These are phyloP conservation scores for Bombus consobrinus DNA, from an alignment of 1,140 invertebrate genomes.

Conservation along the genomic window DNA sequence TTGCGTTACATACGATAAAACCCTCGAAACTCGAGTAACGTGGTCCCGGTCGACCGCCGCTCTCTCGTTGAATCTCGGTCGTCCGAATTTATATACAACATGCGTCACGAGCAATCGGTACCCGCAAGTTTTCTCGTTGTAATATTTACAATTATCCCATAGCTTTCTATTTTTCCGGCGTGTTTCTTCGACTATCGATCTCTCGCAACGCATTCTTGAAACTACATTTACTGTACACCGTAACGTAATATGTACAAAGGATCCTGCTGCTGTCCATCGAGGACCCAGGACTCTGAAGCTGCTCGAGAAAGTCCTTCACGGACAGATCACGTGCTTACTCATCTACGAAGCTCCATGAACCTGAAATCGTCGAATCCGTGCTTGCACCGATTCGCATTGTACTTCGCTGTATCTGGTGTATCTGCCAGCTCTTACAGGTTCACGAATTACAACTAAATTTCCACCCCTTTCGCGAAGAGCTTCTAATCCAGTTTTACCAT, in stretches of 20 bases:
- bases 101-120: conserved; percentile 22
- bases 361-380: conserved; percentile 83
- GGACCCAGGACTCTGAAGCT: neutral
- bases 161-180: neutral
- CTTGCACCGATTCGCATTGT: conserved; percentile 84
- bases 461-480: conserved; percentile 78
- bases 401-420: conserved; percentile 84
- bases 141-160: conserved; percentile 23
- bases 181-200: neutral
- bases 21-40: neutral
- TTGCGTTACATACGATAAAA: neutral
- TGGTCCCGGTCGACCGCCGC: neutral
- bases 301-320: neutral
- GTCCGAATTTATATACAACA: conserved; percentile 39
- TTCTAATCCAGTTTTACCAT: conserved; percentile 75
- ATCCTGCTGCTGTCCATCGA: neutral
- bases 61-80: conserved; percentile 28
- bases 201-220: neutral
- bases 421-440: conserved; percentile 81
- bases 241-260: conserved; percentile 49
- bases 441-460: conserved; percentile 84
- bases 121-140: neutral
- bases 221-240: conserved; percentile 43
- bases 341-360: conserved; percentile 79
- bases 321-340: neutral